phyloP scores from a whole-genome alignment of 2,888 invertebrate species.

The Tryphoninae sp. region DNA sequence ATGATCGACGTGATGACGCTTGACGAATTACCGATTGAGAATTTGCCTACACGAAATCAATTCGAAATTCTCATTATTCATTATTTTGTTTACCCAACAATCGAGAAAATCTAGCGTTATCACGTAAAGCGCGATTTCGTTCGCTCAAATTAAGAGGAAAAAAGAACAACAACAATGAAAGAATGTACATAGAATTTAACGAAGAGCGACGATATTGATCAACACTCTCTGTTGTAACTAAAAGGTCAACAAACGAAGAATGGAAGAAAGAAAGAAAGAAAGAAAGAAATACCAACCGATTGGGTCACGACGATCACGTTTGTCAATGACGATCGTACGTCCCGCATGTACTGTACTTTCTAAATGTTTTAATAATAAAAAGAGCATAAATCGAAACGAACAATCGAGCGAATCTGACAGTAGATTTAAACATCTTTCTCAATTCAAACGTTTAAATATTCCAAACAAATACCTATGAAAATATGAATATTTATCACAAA shows the following conservation, averaged over 20 bases:
- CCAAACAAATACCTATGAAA: slow-evolving; percentile 32
- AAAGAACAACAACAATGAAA: slow-evolving; percentile 14
- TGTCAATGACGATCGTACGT: slow-evolving; percentile 53
- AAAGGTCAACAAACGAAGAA: slow-evolving; percentile 1
- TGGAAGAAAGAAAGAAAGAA: slow-evolving; percentile 26
- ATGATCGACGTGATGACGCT: slow-evolving; percentile 37
- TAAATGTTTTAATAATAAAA: slow-evolving; percentile 79
- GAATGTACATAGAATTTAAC: slow-evolving; percentile 47
- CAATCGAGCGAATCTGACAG: not conserved
- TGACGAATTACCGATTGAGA: slow-evolving; percentile 14
- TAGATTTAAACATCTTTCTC: slow-evolving; percentile 20
- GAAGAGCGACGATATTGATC: slow-evolving; percentile 44
- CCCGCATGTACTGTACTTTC: slow-evolving; percentile 74
- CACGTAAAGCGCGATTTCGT: slow-evolving; percentile 25
- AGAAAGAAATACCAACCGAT: slow-evolving; percentile 46
- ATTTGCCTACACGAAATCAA: slow-evolving; percentile 36
- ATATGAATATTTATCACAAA: slow-evolving; percentile 50
- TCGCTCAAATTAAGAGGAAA: not conserved
- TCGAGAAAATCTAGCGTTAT: slow-evolving; percentile 22
- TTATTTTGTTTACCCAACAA: slow-evolving; percentile 38
- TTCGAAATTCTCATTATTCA: slow-evolving; percentile 35
- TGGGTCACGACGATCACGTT: slow-evolving; percentile 48
- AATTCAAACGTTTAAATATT: slow-evolving; percentile 17
- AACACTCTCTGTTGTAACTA: slow-evolving; percentile 36
- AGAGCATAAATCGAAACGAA: slow-evolving; percentile 42